Evolutionary conservation across 2,888 invertebrate species (phyloP).

Genomic region (Nephrotoma appendiculata): DNA sequence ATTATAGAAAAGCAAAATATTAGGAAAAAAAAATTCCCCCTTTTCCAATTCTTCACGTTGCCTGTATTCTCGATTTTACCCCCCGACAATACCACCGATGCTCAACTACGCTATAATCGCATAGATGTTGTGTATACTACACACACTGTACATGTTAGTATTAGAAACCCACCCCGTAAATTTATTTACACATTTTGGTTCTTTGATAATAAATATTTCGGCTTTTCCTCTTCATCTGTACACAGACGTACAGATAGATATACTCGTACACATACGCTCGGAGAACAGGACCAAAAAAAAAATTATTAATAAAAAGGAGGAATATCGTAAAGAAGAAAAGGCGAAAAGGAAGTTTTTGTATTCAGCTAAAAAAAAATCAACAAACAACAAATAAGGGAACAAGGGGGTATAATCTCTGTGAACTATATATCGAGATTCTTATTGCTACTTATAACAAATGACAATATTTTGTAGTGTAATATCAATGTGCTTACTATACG

Average conservation of each 20-base stretch:
- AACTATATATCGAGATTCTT: neutral
- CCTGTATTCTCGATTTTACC: neutral
- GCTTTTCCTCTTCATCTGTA: neutral
- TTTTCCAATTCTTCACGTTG: neutral
- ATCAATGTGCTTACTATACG: neutral
- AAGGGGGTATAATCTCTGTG: neutral
- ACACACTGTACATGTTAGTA: neutral
- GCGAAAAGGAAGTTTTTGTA: neutral
- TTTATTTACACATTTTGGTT: neutral
- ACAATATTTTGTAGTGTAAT: neutral
- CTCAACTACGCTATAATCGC: neutral
- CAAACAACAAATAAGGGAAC: neutral
- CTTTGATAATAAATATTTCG: neutral
- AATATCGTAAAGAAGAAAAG: neutral
- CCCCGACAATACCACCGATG: neutral
- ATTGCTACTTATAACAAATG: neutral
- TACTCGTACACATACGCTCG: neutral
- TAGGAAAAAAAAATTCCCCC: neutral
- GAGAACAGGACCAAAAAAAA: neutral
- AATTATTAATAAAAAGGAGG: neutral
- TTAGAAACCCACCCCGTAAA: neutral
- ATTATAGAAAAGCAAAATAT: neutral
- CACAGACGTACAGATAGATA: neutral
- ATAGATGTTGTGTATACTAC: neutral
- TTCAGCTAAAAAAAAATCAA: neutral